A percentile compares a stretch with the other conserved stretches of the same genome.
phyloP scores from a whole-genome alignment of 2,888 invertebrate species.

The Caenorhabditis sp. region DNA sequence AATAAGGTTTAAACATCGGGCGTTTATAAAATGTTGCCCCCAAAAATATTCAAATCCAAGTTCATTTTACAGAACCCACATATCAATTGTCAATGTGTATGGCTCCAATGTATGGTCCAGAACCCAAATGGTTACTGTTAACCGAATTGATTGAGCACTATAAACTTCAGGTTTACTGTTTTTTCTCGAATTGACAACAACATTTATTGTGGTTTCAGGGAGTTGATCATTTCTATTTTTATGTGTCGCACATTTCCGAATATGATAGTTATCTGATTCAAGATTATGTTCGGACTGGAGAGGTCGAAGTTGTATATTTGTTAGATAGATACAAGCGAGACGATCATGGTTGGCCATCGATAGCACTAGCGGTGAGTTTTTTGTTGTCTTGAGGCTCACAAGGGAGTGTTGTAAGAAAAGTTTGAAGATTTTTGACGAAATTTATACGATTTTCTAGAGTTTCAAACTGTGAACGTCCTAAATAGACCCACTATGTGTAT shows the following conservation, averaged over 20 bases:
- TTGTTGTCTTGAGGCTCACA: no score
- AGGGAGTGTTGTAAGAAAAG: no score
- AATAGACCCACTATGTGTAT: no score
- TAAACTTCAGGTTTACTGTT: constrained; percentile 21
- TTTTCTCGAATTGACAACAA: not conserved
- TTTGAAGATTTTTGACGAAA: no score
- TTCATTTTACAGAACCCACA: not conserved
- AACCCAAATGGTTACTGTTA: constrained; percentile 26
- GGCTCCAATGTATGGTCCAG: constrained; percentile 18
- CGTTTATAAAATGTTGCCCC: no score
- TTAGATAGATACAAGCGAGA: constrained; percentile 9
- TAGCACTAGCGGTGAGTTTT: no score
- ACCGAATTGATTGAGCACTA: constrained; percentile 23
- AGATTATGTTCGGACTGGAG: constrained; percentile 31
- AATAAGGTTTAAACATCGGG: no score
- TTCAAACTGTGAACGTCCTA: no score
- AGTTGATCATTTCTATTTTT: constrained; percentile 21
- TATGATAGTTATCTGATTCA: constrained; percentile 15
- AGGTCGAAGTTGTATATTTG: constrained; percentile 15
- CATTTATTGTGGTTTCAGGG: constrained; percentile 5
- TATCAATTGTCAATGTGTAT: constrained; percentile 27
- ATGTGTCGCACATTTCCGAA: constrained; percentile 5
- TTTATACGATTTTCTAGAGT: no score
- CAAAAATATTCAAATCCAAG: no score
- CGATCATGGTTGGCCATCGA: constrained; percentile 12